Evolutionary conservation across 2,888 invertebrate genomes (phyloP), one percentile per base, ranked within the genome.

Genomic region (Conistra vaccinii): DNA sequence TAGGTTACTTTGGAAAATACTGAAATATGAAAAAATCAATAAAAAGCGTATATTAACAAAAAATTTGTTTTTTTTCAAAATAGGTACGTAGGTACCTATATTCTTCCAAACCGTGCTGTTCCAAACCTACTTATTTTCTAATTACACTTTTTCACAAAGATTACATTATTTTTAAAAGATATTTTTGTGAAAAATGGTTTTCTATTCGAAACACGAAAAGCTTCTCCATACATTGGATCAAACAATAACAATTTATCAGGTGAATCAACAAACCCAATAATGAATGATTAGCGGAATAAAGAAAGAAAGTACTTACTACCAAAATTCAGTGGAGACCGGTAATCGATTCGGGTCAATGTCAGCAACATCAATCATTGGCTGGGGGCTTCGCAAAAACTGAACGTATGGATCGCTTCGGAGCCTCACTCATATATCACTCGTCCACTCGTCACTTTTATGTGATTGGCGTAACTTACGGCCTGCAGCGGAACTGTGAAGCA

Each of bases 331-430:
- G 83, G 84, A 73, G 60, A 65, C 75, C 68, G 81, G 87, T 89
- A 90, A 91, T 90, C 90, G 90, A 92, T 91, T 90, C 84, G 85
- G 94, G 95, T 94, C 93, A 94, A 91, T 92, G 93, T 93, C 92
- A 90, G 81, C 74, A 85, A 83, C 89, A 94, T 95, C 92, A 90
- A 94, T 95, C 94, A 94, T 90, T 87, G 81, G 66, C 79, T 61
- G 86, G 85, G 14, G 85, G 81, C 76, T 84, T 81, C 89, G 91
- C 90, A 92, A 93, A 91, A 93, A 92, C 91, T 90, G 87, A 84
- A 85, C 91, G 87, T 90, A 90, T 89, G 90, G 90, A 85, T 88
- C 89, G 88, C 88, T 87, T 88, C 88, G 85, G 73, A 86, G 86
- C 89, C 87, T 87, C 85, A 82, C 83, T 88, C 93, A 90, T 94